Evolutionary conservation across 2,888 invertebrate genomes (phyloP).

Genomic region (Syrphus vitripennis): DNA sequence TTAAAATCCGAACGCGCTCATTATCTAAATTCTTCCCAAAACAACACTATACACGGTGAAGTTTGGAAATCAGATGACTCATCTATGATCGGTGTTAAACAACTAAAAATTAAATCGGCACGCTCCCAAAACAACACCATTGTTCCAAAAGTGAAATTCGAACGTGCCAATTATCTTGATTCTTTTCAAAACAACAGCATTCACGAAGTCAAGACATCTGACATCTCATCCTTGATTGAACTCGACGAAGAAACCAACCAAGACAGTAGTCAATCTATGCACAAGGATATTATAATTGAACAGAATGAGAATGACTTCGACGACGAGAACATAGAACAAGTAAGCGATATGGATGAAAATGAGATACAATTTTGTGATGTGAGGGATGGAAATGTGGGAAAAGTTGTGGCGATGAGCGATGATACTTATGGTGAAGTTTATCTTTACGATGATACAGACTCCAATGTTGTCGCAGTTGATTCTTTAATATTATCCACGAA

Average conservation of each 20-base stretch:
- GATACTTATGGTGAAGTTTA: slow-evolving; percentile 77
- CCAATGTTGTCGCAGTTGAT: slow-evolving; percentile 72
- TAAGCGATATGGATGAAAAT: slow-evolving; percentile 69
- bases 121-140: slow-evolving; percentile 62
- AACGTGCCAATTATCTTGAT: slow-evolving; percentile 70
- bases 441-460: slow-evolving; percentile 77
- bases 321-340: slow-evolving; percentile 77
- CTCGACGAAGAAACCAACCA: neutral
- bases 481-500: neutral
- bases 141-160: slow-evolving; percentile 78
- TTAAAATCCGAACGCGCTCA: slow-evolving; percentile 76
- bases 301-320: slow-evolving; percentile 77
- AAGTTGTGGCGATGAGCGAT: slow-evolving; percentile 72
- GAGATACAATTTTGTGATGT: slow-evolving; percentile 73
- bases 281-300: slow-evolving; percentile 72
- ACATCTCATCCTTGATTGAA: neutral
- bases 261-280: neutral
- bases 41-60: too few relatives aligned
- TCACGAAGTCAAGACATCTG: neutral
- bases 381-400: slow-evolving; percentile 75
- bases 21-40: neutral
- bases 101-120: slow-evolving; percentile 78
- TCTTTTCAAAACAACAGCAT: neutral
- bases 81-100: too few relatives aligned
- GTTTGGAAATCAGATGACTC: too few relatives aligned